Conservation (phyloP, 2,113 vertebrate genomes). For the Psilopsiagon aymara region DNA sequence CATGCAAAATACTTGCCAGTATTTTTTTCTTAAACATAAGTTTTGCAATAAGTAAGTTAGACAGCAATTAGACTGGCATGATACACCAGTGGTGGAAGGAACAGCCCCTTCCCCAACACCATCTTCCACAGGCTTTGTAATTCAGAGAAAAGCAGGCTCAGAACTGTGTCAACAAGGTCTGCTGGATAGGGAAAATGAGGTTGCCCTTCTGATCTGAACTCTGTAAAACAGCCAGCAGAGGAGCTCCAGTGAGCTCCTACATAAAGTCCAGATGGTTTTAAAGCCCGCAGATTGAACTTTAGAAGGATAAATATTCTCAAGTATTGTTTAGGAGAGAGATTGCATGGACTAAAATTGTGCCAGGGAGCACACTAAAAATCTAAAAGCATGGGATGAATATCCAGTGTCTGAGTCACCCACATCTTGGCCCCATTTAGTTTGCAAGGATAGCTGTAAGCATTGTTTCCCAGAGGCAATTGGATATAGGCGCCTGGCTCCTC, state of each 20-base stretch:
- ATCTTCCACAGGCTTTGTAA: not conserved
- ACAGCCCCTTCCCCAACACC: not conserved
- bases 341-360: not conserved
- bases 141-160: not conserved
- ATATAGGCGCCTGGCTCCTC: not conserved
- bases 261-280: not conserved
- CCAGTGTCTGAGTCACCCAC: not conserved
- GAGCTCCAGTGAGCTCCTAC: not conserved
- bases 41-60: not conserved
- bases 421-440: not conserved
- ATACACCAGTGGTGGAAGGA: not conserved
- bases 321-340: not conserved
- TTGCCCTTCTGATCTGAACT: not conserved
- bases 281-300: not conserved
- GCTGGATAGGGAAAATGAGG: not conserved
- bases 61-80: not conserved
- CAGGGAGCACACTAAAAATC: not conserved
- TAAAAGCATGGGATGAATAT: not conserved
- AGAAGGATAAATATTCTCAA: not conserved
- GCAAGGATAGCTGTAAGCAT: not conserved
- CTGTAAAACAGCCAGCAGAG: not conserved
- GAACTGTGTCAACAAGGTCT: not conserved
- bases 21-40: not conserved
- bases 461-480: not conserved
- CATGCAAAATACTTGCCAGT: not conserved